Percentiles rank a stretch among this genome's conserved stretches.
These are phyloP conservation scores for Ostrea edulis DNA, from an alignment of 1,140 invertebrate genomes.

Conservation along the genomic window DNA sequence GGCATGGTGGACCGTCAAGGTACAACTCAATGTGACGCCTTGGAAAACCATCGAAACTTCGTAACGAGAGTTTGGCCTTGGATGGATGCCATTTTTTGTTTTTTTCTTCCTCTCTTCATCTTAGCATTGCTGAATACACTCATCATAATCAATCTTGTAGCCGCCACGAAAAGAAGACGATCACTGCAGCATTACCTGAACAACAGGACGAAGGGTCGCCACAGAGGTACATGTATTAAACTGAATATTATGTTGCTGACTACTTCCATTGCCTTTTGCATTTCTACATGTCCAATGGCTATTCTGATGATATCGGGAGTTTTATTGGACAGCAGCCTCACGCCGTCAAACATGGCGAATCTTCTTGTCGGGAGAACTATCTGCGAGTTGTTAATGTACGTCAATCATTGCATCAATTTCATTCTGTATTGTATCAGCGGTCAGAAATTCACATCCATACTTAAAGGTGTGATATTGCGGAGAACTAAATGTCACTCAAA, in stretches of 20 bases:
- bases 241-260: background rate
- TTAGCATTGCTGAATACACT: background rate
- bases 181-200: background rate
- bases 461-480: background rate
- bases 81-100: background rate
- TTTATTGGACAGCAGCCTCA: background rate
- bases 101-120: background rate
- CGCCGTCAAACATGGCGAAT: background rate
- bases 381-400: background rate
- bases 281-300: conserved; percentile 1
- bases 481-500: background rate
- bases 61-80: background rate
- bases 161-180: background rate
- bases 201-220: background rate
- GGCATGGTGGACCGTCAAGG: background rate
- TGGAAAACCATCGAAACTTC: background rate
- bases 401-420: conserved; percentile 14
- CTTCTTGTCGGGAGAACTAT: background rate
- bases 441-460: background rate
- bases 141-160: background rate
- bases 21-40: background rate
- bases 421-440: background rate
- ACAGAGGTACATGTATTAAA: background rate
- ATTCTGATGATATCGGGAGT: background rate
- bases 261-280: background rate